Conservation (phyloP, 2,888 invertebrate species). For the Cabera pusaria region DNA sequence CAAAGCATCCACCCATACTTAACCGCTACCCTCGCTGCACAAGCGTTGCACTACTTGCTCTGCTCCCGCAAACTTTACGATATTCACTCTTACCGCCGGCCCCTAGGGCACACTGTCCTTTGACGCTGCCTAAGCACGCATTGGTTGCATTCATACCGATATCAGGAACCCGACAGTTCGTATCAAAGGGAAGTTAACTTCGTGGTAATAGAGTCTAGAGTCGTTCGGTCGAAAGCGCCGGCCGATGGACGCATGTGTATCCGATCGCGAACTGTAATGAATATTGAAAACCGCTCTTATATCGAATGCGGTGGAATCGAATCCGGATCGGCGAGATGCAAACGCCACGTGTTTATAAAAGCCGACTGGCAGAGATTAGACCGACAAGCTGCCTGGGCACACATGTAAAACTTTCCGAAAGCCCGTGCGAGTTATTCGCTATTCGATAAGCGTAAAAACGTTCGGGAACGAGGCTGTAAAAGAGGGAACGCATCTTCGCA, state of each 20-base stretch:
- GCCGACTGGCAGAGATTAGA: conserved; percentile 64
- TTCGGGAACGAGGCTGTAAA: conserved; percentile 21
- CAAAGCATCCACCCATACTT: conserved; percentile 73
- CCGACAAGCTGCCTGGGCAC: conserved; percentile 48
- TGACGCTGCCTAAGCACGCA: conserved; percentile 35
- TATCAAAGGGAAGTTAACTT: conserved; percentile 52
- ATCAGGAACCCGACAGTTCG: conserved; percentile 37
- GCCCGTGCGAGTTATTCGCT: conserved; percentile 25
- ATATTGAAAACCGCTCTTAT: conserved; percentile 78
- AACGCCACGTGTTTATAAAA: conserved; percentile 74
- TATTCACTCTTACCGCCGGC: conserved; percentile 15
- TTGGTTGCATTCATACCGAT: conserved; percentile 54
- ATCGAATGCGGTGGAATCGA: conserved; percentile 62
- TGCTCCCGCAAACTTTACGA: conserved; percentile 21
- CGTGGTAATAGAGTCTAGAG: conserved; percentile 56
- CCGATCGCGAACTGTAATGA: conserved; percentile 61
- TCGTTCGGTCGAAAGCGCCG: conserved; percentile 42
- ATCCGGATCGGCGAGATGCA: conserved; percentile 52
- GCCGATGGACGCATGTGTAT: conserved; percentile 65
- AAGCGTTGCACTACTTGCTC: conserved; percentile 53
- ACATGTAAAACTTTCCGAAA: conserved; percentile 63
- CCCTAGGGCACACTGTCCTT: conserved; percentile 18
- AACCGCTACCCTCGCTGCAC: conserved; percentile 60
- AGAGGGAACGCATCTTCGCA: conserved; percentile 28
- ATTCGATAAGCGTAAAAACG: conserved; percentile 22